Base-by-base conservation (phyloP, 2,113 vertebrate species). In the Mesocricetus auratus region DNA sequence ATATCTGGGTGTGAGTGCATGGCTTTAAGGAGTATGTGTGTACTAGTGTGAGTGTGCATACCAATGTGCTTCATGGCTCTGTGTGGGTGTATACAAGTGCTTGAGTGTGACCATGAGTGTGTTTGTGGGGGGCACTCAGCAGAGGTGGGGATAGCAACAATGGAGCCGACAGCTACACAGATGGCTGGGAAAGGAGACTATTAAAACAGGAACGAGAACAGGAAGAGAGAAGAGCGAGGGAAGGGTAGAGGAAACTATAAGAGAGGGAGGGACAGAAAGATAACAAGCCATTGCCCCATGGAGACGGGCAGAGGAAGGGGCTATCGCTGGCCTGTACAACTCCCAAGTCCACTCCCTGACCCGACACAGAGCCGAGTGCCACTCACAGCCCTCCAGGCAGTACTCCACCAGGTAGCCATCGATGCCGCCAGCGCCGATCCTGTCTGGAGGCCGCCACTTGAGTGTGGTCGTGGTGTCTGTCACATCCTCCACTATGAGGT, bases 391-490 rank as follows among this genome's bases (percentile, higher is more conserved):
- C 96, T 99, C 99, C 97, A 98, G 97, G 97, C 99, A 99, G 98
- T 99, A 99, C 97, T 99, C 99, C 39, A 99, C 98, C 97, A 99
- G 98, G 98, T 99, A 99, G 1, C 99, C 99, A 0, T 99, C 99
- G 33, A 99, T 99, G 96, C 99, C 99, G 0, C 99, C 99, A 0
- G 99, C 99, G 17, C 99, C 99, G 0, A 99, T 98, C 96, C 97
- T 98, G 62, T 99, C 98, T 0, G 99, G 99, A 11, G 99, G 99
- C 89, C 99, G 98, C 99, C 99, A 99, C 98, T 99, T 99, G 94
- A 99, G 98, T 0, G 98, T 98, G 86, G 99, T 99, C 82, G 99
- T 99, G 77, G 98, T 98, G 97, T 99, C 99, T 0, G 99, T 99
- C 95, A 99, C 98, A 4, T 99, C 99, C 9, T 99, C 99, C 97